Conservation (phyloP, 2,888 invertebrate genomes). For the Polymixis flavicincta region DNA sequence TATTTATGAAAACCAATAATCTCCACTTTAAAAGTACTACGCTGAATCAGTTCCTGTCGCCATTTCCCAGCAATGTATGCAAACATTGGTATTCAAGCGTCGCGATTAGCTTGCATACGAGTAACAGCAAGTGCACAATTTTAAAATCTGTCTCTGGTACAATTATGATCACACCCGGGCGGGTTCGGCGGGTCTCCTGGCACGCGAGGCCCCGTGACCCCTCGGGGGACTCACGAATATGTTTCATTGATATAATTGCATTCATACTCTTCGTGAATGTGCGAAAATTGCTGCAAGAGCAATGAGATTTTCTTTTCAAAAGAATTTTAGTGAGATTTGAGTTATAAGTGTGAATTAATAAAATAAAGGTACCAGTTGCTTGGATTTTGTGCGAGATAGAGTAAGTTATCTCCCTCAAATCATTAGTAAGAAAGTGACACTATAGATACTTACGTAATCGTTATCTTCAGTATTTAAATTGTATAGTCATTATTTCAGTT, state of each 20-base stretch:
- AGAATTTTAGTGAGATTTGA: background rate
- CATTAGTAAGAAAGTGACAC: background rate
- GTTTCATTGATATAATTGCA: constrained; percentile 30
- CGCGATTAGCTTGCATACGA: constrained; percentile 38
- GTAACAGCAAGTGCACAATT: constrained; percentile 47
- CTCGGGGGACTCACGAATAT: constrained; percentile 4
- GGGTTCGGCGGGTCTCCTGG: background rate
- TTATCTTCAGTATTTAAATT: background rate
- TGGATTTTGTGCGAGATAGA: background rate
- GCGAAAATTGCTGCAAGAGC: background rate
- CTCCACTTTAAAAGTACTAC: constrained; percentile 17
- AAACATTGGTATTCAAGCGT: constrained; percentile 22
- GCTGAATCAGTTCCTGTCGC: constrained; percentile 21
- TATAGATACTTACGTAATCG: background rate
- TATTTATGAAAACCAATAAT: background rate
- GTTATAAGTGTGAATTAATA: background rate
- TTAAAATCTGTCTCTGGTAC: constrained; percentile 51
- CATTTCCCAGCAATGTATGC: background rate
- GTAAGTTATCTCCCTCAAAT: background rate
- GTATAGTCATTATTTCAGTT: background rate
- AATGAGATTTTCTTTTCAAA: background rate
- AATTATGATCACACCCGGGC: constrained; percentile 39
- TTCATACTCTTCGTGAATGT: constrained; percentile 14
- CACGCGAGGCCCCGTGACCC: background rate
- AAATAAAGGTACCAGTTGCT: background rate